phyloP scores from a whole-genome alignment of 2,113 vertebrate genomes.

The Antechinus stuartii region DNA sequence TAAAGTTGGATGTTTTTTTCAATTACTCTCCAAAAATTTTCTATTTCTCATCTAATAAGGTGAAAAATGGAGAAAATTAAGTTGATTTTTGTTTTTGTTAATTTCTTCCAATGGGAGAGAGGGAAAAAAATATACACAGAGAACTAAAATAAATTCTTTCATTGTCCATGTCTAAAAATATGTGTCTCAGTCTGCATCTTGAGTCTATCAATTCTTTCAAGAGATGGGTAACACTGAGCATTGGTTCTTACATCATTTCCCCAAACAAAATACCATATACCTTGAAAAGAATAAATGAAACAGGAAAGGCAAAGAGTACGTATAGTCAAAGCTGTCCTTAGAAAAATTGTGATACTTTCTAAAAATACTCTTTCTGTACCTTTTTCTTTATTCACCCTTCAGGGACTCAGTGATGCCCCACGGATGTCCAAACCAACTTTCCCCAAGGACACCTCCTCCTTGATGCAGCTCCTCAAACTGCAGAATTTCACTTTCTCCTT shows the following conservation, averaged over 20 bases:
- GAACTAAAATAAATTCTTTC: background rate
- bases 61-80: too few species aligned
- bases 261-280: background rate
- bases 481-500: background rate
- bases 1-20: background rate
- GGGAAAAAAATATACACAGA: background rate
- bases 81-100: too few species aligned
- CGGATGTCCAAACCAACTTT: background rate
- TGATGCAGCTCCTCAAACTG: background rate
- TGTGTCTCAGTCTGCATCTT: background rate
- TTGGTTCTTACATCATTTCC: background rate
- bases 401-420: background rate
- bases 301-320: background rate
- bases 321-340: background rate
- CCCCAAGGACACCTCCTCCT: background rate
- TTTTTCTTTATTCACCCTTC: slow-evolving; percentile 21
- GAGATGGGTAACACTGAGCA: background rate
- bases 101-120: too few species aligned
- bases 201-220: background rate
- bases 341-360: background rate
- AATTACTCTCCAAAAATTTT: background rate
- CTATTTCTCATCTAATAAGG: too few species aligned
- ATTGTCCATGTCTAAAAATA: background rate
- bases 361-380: background rate
- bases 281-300: background rate